These are phyloP conservation scores for Erythrocercus mccallii DNA, from an alignment of 2,113 vertebrate species.

Conservation along the genomic window DNA sequence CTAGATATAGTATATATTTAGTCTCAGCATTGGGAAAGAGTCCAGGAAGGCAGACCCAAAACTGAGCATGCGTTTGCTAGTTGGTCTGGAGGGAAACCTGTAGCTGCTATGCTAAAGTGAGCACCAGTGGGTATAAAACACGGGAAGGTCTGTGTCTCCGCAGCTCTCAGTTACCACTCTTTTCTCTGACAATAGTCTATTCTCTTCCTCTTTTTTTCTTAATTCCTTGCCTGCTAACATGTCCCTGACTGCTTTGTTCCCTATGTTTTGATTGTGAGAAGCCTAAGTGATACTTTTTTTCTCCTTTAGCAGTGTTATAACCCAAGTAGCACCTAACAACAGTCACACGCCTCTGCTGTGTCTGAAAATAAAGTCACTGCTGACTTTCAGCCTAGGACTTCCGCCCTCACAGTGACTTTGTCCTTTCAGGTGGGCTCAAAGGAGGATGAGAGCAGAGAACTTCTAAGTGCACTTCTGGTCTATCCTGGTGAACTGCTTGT, in stretches of 20 bases:
- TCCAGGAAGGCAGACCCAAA: background rate
- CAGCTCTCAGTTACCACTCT: background rate
- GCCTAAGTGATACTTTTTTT: background rate
- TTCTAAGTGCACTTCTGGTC: background rate
- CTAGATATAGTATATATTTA: background rate
- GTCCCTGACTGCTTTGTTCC: background rate
- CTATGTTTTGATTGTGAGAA: background rate
- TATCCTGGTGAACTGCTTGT: background rate
- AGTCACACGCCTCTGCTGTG: background rate
- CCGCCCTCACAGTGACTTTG: background rate
- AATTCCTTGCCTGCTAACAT: background rate
- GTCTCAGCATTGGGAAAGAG: background rate
- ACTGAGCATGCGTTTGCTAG: fast-evolving
- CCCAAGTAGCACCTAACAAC: background rate
- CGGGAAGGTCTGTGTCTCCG: background rate
- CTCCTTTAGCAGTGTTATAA: background rate
- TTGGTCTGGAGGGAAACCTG: background rate
- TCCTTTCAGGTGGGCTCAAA: background rate
- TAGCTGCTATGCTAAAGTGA: background rate
- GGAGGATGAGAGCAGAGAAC: background rate
- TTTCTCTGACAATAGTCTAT: background rate
- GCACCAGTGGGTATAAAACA: background rate
- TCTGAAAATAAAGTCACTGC: fast-evolving
- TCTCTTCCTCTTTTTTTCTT: background rate
- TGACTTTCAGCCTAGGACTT: background rate